Conservation (phyloP, 2,113 vertebrate species). For the Phodopus roborovskii region DNA sequence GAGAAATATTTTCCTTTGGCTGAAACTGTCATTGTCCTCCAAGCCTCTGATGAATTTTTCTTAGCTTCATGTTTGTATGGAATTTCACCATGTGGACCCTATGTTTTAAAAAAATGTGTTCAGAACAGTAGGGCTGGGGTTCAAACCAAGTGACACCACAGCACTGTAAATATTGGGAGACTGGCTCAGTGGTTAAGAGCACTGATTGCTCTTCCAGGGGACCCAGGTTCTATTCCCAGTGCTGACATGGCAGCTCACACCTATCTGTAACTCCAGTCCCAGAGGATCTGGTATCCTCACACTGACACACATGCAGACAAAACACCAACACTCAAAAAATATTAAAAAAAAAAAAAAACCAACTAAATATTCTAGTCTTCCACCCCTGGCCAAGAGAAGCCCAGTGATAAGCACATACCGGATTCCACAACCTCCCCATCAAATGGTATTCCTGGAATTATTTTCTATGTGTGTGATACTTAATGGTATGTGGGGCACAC, state of each 20-base stretch:
- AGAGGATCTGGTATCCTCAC: background rate
- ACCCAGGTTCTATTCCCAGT: background rate
- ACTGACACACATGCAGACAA: background rate
- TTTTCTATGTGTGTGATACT: background rate
- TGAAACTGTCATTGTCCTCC: background rate
- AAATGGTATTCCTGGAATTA: background rate
- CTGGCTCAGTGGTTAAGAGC: background rate
- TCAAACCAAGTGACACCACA: background rate
- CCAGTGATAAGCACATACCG: background rate
- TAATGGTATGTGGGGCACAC: background rate
- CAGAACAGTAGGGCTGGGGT: background rate
- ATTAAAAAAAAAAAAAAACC: background rate
- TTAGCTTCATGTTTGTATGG: slow-evolving; percentile 1
- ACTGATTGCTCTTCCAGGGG: background rate
- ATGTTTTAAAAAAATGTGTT: background rate
- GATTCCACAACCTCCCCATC: background rate
- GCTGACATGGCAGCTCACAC: background rate
- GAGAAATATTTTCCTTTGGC: background rate
- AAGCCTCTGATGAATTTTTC: background rate
- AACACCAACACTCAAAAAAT: background rate
- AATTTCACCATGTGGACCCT: background rate
- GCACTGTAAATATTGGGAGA: background rate
- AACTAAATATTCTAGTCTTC: background rate
- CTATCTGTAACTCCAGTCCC: background rate
- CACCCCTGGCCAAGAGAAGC: background rate